Evolutionary conservation across 2,888 invertebrate genomes (phyloP).

Genomic region (Cosmopolites sordidus): DNA sequence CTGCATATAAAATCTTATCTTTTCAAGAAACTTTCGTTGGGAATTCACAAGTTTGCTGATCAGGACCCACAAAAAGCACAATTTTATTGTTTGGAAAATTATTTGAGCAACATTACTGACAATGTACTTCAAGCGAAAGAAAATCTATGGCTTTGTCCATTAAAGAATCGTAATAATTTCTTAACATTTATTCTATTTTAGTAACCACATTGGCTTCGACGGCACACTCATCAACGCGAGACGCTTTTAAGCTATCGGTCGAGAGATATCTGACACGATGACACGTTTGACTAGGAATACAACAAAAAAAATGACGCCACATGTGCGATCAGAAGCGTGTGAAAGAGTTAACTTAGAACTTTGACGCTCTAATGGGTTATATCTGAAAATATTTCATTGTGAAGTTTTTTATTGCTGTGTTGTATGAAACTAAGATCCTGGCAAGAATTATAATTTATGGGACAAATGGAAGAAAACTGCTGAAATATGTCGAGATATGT

Average conservation of each 20-base stretch:
- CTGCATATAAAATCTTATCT: too few species aligned
- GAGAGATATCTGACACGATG: conserved; percentile 37
- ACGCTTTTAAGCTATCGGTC: conserved; percentile 34
- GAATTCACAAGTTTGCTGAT: too few species aligned
- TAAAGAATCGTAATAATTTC: not conserved
- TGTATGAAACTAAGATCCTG: conserved; percentile 3
- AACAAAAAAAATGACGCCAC: conserved; percentile 29
- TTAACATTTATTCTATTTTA: conserved; percentile 15
- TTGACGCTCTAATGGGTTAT: conserved; percentile 33
- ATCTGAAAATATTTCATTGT: conserved; percentile 28
- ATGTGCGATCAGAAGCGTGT: conserved; percentile 38
- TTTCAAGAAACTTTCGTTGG: too few species aligned
- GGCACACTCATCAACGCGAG: conserved; percentile 17
- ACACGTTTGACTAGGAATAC: conserved; percentile 28
- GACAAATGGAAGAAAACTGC: too few species aligned
- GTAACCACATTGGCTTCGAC: conserved; percentile 12
- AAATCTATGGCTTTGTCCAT: too few species aligned
- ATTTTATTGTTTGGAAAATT: too few species aligned
- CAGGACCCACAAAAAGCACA: too few species aligned
- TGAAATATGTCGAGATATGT: too few species aligned
- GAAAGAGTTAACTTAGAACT: conserved; percentile 35
- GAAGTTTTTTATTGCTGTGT: not conserved
- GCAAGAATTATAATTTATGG: too few species aligned
- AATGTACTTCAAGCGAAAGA: too few species aligned
- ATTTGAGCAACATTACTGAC: too few species aligned